Base-by-base conservation (phyloP, 2,113 vertebrate species). In the Toxotes jaculatrix region DNA sequence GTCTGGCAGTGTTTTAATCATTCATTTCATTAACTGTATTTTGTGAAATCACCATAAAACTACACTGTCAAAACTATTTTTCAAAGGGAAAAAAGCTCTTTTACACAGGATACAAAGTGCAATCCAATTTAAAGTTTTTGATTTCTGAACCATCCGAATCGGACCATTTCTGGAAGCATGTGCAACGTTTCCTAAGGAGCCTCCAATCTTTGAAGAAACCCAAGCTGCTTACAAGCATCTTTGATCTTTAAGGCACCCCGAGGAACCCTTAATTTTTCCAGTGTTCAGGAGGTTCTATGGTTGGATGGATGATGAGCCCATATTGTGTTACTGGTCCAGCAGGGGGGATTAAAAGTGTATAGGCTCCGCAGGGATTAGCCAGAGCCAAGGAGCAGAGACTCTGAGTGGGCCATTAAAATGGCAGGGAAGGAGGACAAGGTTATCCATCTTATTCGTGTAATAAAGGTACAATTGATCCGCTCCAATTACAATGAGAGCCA, bases 381-480 rank as follows among this genome's bases (percentile, higher is more conserved):
- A 64, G 85, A 92, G 67, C 79, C 79, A 67, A 59, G 83, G 55
- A 87, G 74, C 80, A 43, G 70, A 19, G 84, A 82, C 80, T 87
- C 85, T 61, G 86, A 91, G 84, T 67, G 89, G 81, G 79, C 88
- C 88, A 92, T 94, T 93, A 93, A 91, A 91, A 89, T 61, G 87
- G 84, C 79, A 86, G 68, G 61, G 32, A 87, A 77, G 59, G 79
- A 74, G 76, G 84, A 88, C 82, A 65, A 83, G 90, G 85, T 92
- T 91, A 92, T 93, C 91, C 91, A 89, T 94, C 90, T 91, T 87
- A 86, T 87, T 88, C 64, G 23, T 57, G 84, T 88, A 92, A 92
- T 93, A 89, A 92, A 90, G 86, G 81, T 27, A n/a, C 80, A 87
- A 91, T 91, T 92, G 90, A 92, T 92, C 88, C 70, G 77, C 83